A percentile compares a stretch with the other conserved stretches of the same genome.
phyloP scores from a whole-genome alignment of 2,797 vertebrate species.

The Molossus alvarezi region DNA sequence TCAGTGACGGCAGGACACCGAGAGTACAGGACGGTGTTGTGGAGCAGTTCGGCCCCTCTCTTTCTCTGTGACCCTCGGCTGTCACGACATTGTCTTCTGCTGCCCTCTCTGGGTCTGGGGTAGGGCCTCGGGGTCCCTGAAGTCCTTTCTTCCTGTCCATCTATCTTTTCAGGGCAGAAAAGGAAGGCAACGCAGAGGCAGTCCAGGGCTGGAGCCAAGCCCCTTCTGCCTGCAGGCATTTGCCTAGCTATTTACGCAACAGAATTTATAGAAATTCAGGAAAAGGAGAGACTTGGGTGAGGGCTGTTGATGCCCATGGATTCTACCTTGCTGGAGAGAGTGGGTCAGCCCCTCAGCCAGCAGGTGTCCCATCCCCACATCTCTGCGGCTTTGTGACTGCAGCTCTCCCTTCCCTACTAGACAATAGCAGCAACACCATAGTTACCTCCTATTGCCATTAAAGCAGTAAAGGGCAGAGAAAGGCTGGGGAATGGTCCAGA shows the following conservation, averaged over 20 bases:
- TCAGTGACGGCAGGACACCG: rapidly evolving
- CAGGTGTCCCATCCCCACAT: rapidly evolving
- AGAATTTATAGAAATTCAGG: background rate
- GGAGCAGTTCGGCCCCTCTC: background rate
- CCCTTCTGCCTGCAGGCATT: too few relatives aligned
- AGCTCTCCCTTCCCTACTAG: too few relatives aligned
- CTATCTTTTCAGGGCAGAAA: background rate
- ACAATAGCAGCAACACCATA: background rate
- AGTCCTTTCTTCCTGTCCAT: background rate
- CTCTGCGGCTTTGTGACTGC: background rate
- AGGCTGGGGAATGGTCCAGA: background rate
- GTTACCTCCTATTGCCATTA: background rate
- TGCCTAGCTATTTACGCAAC: rapidly evolving
- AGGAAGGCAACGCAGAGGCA: background rate
- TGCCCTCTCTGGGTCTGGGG: background rate
- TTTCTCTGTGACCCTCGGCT: background rate
- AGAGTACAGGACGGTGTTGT: rapidly evolving
- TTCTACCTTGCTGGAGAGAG: background rate
- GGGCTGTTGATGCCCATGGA: background rate
- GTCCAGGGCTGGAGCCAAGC: rapidly evolving
- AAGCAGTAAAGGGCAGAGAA: background rate
- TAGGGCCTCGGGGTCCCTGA: background rate
- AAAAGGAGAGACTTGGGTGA: background rate
- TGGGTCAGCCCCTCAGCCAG: background rate
- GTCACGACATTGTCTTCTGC: rapidly evolving